phyloP scores from a whole-genome alignment of 2,113 vertebrate species.

The Isurus oxyrinchus region DNA sequence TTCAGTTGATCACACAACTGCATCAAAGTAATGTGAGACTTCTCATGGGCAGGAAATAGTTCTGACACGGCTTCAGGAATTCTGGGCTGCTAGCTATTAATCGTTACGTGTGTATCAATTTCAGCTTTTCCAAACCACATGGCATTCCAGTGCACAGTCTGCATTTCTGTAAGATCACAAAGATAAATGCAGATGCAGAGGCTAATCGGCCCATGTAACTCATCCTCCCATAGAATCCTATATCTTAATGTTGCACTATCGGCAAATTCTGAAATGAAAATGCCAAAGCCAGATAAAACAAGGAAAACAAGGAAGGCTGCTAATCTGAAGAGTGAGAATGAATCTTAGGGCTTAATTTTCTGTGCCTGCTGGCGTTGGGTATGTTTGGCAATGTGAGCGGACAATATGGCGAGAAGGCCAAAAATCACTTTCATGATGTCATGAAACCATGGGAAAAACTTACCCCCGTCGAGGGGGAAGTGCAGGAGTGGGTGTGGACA shows the following conservation, averaged over 20 bases:
- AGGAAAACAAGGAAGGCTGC: background rate
- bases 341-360: background rate
- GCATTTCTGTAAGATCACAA: background rate
- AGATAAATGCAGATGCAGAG: background rate
- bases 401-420: no score
- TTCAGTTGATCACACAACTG: background rate
- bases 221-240: background rate
- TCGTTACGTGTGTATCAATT: background rate
- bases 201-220: background rate
- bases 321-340: slow-evolving; percentile 4
- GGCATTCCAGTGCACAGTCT: background rate
- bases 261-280: background rate
- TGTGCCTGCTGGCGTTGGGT: no score
- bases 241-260: background rate
- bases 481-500: no score
- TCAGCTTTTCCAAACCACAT: background rate
- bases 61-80: background rate
- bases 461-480: no score
- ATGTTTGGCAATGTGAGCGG: no score
- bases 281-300: background rate
- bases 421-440: no score
- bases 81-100: background rate
- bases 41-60: background rate
- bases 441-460: no score
- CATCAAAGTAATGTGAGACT: background rate